phyloP scores from a whole-genome alignment of 2,888 invertebrate species.

The Ctenicera cuprea region DNA sequence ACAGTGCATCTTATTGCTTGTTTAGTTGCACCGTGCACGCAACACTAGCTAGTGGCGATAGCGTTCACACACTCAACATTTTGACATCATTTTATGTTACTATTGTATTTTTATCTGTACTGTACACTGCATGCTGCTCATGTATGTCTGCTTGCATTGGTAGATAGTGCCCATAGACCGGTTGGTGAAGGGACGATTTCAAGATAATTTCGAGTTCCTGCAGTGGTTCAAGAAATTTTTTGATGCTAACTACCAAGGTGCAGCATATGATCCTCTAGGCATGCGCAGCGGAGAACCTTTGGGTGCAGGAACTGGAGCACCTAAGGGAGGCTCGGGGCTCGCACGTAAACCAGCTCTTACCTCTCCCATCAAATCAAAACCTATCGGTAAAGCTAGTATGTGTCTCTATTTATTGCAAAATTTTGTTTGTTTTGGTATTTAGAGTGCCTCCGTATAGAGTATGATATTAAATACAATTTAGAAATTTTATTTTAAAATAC shows the following conservation, averaged over 20 bases:
- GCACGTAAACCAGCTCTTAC: constrained; percentile 69
- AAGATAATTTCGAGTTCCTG: constrained; percentile 99
- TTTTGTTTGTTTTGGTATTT: neutral
- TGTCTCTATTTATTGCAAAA: constrained; percentile 38
- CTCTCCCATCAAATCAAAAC: constrained; percentile 73
- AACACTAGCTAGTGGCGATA: constrained; percentile 13
- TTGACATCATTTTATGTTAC: neutral
- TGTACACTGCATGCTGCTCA: constrained; percentile 47
- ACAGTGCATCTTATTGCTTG: constrained; percentile 47
- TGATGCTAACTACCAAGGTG: constrained; percentile 98
- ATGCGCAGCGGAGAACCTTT: constrained; percentile 91
- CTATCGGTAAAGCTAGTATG: constrained; percentile 77
- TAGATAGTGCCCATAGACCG: constrained; percentile 95
- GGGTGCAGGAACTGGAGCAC: constrained; percentile 84
- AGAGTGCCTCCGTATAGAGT: too few species aligned
- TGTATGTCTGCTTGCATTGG: constrained; percentile 61
- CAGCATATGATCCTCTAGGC: constrained; percentile 93
- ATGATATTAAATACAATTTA: too few species aligned
- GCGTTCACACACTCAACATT: neutral
- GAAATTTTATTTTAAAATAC: too few species aligned
- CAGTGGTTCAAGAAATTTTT: constrained; percentile 99
- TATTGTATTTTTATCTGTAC: constrained; percentile 12
- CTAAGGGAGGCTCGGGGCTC: constrained; percentile 73
- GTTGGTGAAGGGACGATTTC: constrained; percentile 98
- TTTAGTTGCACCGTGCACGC: constrained; percentile 52